phyloP scores from a whole-genome alignment of 2,797 vertebrate species.

The Agapornis canus region DNA sequence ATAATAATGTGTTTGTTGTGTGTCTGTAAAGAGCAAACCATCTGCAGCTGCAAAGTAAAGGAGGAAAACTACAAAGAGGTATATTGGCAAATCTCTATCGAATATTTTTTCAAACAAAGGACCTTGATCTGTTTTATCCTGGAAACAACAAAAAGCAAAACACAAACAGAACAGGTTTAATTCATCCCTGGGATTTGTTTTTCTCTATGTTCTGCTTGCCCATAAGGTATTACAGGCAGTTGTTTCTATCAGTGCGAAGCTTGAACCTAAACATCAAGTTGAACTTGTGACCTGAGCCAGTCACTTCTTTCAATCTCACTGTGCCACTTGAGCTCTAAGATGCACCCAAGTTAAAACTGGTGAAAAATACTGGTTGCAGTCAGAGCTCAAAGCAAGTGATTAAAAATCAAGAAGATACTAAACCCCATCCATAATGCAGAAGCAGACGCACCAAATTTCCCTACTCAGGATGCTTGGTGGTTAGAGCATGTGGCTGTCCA shows the following conservation, averaged over 20 bases:
- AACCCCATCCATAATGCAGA: not conserved
- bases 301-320: not conserved
- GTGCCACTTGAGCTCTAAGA: not conserved
- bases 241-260: not conserved
- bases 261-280: not conserved
- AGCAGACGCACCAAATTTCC: not conserved
- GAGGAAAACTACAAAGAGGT: not conserved
- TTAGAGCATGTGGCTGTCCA: not conserved
- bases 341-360: not conserved
- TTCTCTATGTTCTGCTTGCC: not conserved
- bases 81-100: not conserved
- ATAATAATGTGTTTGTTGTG: not conserved
- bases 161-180: not conserved
- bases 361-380: not conserved
- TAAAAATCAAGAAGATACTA: not conserved
- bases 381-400: not conserved
- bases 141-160: not conserved
- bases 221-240: not conserved
- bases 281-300: not conserved
- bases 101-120: not conserved
- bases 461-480: not conserved
- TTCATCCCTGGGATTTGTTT: not conserved
- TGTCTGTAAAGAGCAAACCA: not conserved
- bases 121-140: not conserved
- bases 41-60: not conserved